These are phyloP conservation scores for Melanostigma gelatinosum DNA, from an alignment of 2,113 vertebrate genomes.

Conservation along the genomic window DNA sequence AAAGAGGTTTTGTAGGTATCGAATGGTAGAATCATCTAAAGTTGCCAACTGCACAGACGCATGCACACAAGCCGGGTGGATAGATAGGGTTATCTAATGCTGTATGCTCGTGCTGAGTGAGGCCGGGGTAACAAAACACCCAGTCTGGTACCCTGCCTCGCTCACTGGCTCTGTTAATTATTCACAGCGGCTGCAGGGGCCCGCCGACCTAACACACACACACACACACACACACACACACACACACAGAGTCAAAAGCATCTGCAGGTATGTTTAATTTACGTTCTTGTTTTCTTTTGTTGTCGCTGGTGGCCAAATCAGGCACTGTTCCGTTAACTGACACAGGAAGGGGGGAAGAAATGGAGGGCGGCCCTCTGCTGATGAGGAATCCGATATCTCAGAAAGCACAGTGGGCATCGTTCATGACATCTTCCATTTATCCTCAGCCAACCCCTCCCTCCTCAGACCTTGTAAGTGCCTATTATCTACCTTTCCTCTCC, in stretches of 20 bases:
- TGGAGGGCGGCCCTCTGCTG: constrained; percentile 16
- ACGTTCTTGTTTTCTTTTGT: constrained; percentile 66
- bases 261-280: constrained; percentile 73
- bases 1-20: constrained; percentile 68
- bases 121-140: constrained; percentile 76
- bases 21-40: constrained; percentile 75
- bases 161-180: constrained; percentile 74
- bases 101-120: constrained; percentile 69
- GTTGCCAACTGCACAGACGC: constrained; percentile 58
- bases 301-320: constrained; percentile 54
- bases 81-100: constrained; percentile 72
- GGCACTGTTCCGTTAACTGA: constrained; percentile 50
- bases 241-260: constrained; percentile 36
- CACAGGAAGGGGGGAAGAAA: constrained; percentile 31
- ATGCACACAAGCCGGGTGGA: constrained; percentile 38
- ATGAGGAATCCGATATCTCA: constrained; percentile 61
- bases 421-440: constrained; percentile 55
- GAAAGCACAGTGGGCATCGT: constrained; percentile 52
- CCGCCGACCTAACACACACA: constrained; percentile 41
- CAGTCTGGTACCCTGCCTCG: constrained; percentile 60
- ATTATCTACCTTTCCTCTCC: constrained; percentile 45
- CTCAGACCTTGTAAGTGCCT: constrained; percentile 50
- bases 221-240: constrained; percentile 16
- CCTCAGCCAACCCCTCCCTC: constrained; percentile 42
- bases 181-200: constrained; percentile 70